Base-by-base conservation (phyloP, 2,888 invertebrate species). In the Scelioninae gen. 2 region DNA sequence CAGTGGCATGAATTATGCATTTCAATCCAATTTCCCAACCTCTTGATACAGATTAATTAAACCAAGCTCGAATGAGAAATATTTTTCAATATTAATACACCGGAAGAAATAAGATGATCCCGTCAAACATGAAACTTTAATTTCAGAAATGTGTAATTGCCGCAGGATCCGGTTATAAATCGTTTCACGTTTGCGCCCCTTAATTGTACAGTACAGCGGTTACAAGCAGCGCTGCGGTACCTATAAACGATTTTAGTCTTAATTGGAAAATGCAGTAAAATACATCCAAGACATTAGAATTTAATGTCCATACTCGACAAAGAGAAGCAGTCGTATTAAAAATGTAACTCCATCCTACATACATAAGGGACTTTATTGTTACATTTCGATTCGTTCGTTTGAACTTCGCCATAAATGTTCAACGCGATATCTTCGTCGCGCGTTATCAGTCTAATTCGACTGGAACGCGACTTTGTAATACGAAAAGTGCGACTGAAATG, bases 251-350 rank as follows among this genome's bases (percentile, higher is more conserved):
- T 68, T 73, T 68, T 68, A 63, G 9, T 41, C 53, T 63, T 73
- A 68, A 73, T 73, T 73, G 68, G 63, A 52, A 69, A 73, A 64
- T 69, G 63, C 41, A 68, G 45, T 68, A 52, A 73, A 68, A 68
- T 60, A 63, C 61, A 64, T 69, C 55, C 37, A 41, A 43, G 43
- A 55, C 37, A 50, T 67, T 72, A 63, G 60, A 58, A 69, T 64
- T 52, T 63, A 63, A 69, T 63, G 41, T 41, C 45, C 33, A 39
- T 45, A 57, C 31, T 45, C 57, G 39, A 48, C 33, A 45, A 52
- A 71, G 16, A 39, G 33, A 60, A 50, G 50, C 53, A 45, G 53
- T 65, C 25, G 52, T 57, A 33, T 53, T 28, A 60, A 53, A 71
- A 72, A 60, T 46, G 48, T 39, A 39, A 15, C 22, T 22, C 15